Base-by-base conservation (phyloP, 1,140 invertebrate genomes). In the Drosophila fuyamai region DNA sequence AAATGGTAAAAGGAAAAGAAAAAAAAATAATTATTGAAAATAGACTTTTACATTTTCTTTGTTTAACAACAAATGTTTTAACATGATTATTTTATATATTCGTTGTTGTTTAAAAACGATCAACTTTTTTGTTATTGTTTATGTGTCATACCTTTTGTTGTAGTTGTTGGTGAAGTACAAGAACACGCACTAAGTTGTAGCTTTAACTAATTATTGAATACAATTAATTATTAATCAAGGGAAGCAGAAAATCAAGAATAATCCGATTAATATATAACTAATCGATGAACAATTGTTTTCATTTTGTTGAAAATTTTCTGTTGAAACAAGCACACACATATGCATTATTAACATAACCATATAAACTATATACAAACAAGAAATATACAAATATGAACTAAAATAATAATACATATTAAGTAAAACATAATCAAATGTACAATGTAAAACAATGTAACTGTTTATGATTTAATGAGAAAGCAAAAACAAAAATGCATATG, bases 391-490 rank as follows among this genome's bases (percentile, higher is more conserved):
- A 8, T 70, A 71, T 71, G 36, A 71, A 66, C 50, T 82, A 78
- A 48, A 78, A 56, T 82, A 83, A 79, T 68, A 68, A 32, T 81
- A 81, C 53, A 53, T 50, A 78, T 71, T 85, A 85, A 86, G 82
- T 78, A 85, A 81, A 77, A 51, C 67, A 77, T 82, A 88, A 88
- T 79, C 55, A 79, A 88, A 83, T 86, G 76, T 86, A 86, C 84
- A 86, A 86, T 86, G 72, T 86, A 88, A 86, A 86, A 88, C 83
- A 71, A 86, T 86, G 59, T 86, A 86, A 88, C 68, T 86, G 81
- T 86, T 85, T 85, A 85, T 88, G 79, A 76, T 56, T 65, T 79
- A 82, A 71, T 56, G 71, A 74, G 51, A 74, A 73, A 71, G 47
- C n/a, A 78, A 80, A 80, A 29, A 40, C 43, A 36, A 70, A 70